A percentile compares a stretch with the other conserved stretches of the same genome.
Evolutionary conservation across 2,888 invertebrate genomes (phyloP).

Genomic region (Cerceris ruficornis): DNA sequence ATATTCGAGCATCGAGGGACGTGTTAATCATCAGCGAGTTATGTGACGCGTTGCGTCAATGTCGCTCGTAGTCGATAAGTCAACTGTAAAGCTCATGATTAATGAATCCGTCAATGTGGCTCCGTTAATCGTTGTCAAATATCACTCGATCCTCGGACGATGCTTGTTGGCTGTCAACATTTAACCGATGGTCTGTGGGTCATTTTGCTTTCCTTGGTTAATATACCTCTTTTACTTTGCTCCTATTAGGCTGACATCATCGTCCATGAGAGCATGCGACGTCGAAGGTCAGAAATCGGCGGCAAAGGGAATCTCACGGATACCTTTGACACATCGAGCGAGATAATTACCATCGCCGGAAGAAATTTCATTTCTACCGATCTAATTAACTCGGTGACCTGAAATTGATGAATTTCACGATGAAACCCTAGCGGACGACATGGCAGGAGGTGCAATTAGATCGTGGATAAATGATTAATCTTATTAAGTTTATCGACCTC

Average conservation of each 20-base stretch:
- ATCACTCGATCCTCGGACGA: not conserved
- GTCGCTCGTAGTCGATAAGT: not conserved
- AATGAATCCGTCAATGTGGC: constrained; percentile 15
- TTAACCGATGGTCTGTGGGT: constrained; percentile 20
- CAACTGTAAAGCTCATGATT: constrained; percentile 13
- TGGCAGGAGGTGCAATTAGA: not conserved
- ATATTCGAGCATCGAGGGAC: no score
- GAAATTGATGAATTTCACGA: not conserved
- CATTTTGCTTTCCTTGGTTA: constrained; percentile 8
- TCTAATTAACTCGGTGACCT: not conserved
- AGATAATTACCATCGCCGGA: constrained; percentile 12
- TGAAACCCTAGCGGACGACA: not conserved
- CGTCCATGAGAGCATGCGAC: not conserved
- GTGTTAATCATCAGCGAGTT: no score
- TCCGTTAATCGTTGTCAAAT: constrained; percentile 24
- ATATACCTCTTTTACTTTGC: constrained; percentile 25
- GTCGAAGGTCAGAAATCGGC: constrained; percentile 4
- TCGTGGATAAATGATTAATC: not conserved
- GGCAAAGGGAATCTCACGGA: not conserved
- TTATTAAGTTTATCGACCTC: no score
- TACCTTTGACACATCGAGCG: constrained; percentile 12
- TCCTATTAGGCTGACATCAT: constrained; percentile 5
- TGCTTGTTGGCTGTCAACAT: constrained; percentile 23
- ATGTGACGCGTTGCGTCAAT: not conserved
- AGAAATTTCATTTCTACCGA: constrained; percentile 3